Base-by-base conservation (phyloP, 1,140 invertebrate genomes). In the Nymphalis io region DNA sequence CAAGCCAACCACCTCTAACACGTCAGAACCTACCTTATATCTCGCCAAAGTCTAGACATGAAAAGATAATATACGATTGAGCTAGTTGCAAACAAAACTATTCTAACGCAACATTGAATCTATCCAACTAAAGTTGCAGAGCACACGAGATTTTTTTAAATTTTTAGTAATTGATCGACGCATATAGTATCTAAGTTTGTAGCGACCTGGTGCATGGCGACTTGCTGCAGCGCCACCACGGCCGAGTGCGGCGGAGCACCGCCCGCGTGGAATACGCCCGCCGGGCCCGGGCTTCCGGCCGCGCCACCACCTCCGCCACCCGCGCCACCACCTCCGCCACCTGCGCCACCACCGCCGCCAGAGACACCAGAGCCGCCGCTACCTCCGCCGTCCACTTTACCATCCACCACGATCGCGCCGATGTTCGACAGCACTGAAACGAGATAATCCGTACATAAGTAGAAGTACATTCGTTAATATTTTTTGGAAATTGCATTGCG, bases 401-500 rank as follows among this genome's bases (percentile, higher is more conserved):
- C 95, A 91, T 96, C 95, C 15, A 96, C 95, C 1, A 96, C 94
- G 72, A 96, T 95, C 53, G 94, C 94, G 57, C 95, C 95, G 75
- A 96, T 94, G 15, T 93, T 94, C 40, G 94, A 94, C 69, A 96
- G 93, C 38, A 96, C 95, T 95, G 79, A 63, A 11, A 46, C 85
- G n/a, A 63, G 20, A 51, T n/a, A 8, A 39, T 39, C 3, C 40
- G 2, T 6, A 10, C 10, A 42, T 3, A 12, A 42, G 13, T 27
- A 5, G 5, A 27, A 27, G 23, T 0, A 3, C 3, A 27, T 27
- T 27, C 23, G 0, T 27, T 3, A 3, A 3, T 27, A 27, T 27
- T 27, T 27, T 2, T n/a, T n/a, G n/a, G n/a, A n/a, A n/a, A n/a
- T n/a, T n/a, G n/a, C n/a, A n/a, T n/a, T n/a, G n/a, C n/a, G n/a